Conservation (phyloP, 2,888 invertebrate species). For the Thalpophila matura region DNA sequence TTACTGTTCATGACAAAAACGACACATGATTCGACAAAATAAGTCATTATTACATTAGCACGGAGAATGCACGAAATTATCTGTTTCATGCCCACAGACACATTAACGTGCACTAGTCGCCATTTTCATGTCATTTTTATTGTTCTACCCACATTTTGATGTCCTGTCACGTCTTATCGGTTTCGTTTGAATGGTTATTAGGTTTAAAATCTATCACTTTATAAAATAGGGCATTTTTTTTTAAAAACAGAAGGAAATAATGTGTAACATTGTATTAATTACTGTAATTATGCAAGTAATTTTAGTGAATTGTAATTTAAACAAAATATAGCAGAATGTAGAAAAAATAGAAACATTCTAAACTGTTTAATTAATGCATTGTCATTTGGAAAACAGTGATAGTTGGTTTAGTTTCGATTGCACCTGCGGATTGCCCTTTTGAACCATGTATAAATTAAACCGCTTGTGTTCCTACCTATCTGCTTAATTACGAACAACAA, state of each 20-base stretch:
- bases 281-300: constrained; percentile 4
- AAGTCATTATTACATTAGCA: constrained; percentile 43
- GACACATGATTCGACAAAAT: constrained; percentile 39
- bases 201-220: not conserved
- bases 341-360: not conserved
- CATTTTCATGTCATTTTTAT: constrained; percentile 36
- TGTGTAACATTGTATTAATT: not conserved
- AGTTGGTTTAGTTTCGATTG: constrained; percentile 15
- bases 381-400: constrained; percentile 17
- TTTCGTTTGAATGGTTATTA: not conserved
- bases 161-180: constrained; percentile 7
- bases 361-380: constrained; percentile 1
- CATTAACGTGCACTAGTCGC: constrained; percentile 18
- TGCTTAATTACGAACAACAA: constrained; percentile 29
- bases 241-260: not conserved
- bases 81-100: constrained; percentile 29
- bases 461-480: constrained; percentile 13
- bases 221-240: not conserved
- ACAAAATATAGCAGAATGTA: not conserved
- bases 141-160: constrained; percentile 38
- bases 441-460: constrained; percentile 41
- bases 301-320: not conserved
- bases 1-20: constrained; percentile 27
- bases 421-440: constrained; percentile 40
- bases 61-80: constrained; percentile 47